Percentiles rank a stretch among this genome's conserved stretches.
Evolutionary conservation across 2,113 vertebrate species (phyloP).

Genomic region (Proterorhinus semilunaris): DNA sequence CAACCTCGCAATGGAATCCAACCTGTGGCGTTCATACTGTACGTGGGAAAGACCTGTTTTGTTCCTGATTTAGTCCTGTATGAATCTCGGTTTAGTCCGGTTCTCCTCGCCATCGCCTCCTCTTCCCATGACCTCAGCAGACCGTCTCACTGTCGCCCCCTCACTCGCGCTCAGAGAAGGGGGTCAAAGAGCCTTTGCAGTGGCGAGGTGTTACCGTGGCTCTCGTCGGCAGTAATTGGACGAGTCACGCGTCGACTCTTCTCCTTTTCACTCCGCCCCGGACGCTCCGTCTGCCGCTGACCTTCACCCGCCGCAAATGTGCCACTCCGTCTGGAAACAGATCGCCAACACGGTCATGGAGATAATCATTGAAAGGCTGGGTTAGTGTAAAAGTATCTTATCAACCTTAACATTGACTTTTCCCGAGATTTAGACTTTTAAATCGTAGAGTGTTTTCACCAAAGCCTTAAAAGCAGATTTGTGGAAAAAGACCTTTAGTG

Average conservation of each 20-base stretch:
- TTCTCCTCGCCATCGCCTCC: not conserved
- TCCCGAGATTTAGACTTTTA: no score
- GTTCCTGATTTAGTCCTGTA: not conserved
- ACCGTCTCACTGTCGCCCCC: not conserved
- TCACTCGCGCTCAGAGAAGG: not conserved
- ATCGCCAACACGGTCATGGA: not conserved
- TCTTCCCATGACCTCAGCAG: not conserved
- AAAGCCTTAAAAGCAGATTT: no score
- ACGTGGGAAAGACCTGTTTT: not conserved
- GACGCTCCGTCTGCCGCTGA: not conserved
- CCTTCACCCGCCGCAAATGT: not conserved
- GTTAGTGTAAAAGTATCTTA: not conserved
- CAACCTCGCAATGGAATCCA: no score
- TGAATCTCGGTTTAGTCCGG: not conserved
- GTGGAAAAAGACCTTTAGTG: no score
- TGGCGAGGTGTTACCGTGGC: not conserved
- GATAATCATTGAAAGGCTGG: not conserved
- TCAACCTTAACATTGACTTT: not conserved
- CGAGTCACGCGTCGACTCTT: not conserved
- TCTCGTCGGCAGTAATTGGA: constrained; percentile 1
- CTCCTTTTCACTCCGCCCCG: not conserved
- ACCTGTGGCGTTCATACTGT: no score
- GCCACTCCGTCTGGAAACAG: not conserved
- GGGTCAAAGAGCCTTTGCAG: not conserved
- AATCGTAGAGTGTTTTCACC: no score